Percentiles rank a stretch among this genome's conserved stretches.
Evolutionary conservation across 2,888 invertebrate species (phyloP).

Genomic region (Philereme transversata): DNA sequence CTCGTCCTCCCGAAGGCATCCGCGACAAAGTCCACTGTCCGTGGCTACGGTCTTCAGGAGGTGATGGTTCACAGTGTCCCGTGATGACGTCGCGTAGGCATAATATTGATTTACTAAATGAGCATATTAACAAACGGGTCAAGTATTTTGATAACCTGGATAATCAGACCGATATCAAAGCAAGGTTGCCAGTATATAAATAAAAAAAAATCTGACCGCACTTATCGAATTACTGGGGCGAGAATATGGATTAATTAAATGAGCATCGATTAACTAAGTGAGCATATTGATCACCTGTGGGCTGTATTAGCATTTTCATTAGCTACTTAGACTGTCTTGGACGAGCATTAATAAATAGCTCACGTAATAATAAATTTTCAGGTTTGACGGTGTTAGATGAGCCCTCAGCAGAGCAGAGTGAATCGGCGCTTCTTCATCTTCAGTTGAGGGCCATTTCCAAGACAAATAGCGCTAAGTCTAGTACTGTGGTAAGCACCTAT

Average conservation of each 20-base stretch:
- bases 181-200: too few relatives aligned
- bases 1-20: too few relatives aligned
- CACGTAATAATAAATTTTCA: constrained; percentile 42
- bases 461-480: constrained; percentile 66
- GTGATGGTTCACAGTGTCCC: too few relatives aligned
- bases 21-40: too few relatives aligned
- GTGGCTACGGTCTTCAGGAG: too few relatives aligned
- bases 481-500: constrained; percentile 63
- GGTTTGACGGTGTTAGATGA: constrained; percentile 94
- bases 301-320: too few relatives aligned
- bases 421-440: constrained; percentile 96
- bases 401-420: constrained; percentile 97
- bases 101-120: constrained; percentile 48
- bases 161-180: too few relatives aligned
- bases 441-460: constrained; percentile 90
- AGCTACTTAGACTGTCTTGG: too few relatives aligned
- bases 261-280: neutral
- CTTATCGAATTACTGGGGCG: too few relatives aligned
- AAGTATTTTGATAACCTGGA: constrained; percentile 20
- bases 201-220: too few relatives aligned
- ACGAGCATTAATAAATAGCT: neutral
- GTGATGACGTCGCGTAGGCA: too few relatives aligned
- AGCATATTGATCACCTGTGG: neutral
- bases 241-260: too few relatives aligned
- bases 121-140: constrained; percentile 84